These are phyloP conservation scores for Protophormia terraenovae DNA, from an alignment of 2,888 invertebrate species.

Conservation along the genomic window DNA sequence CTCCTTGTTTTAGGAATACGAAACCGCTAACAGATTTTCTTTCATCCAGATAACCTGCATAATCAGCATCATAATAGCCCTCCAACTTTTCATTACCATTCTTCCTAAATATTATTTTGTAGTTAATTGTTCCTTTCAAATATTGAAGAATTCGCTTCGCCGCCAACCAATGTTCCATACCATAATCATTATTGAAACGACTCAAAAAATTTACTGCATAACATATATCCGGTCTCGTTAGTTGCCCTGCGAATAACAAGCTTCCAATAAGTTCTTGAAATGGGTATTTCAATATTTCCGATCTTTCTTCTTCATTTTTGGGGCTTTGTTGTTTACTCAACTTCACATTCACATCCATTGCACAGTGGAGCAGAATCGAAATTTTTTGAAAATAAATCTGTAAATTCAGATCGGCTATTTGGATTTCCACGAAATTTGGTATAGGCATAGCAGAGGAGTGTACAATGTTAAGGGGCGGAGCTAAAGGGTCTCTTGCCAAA, in stretches of 20 bases:
- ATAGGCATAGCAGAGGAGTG: no score
- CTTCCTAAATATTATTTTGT: not conserved
- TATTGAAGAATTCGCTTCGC: not conserved
- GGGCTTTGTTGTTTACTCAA: conserved; percentile 24
- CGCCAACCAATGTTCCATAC: conserved; percentile 14
- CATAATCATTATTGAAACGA: not conserved
- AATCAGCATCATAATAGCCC: conserved; percentile 16
- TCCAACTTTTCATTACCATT: conserved; percentile 81
- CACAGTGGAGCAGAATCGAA: no score
- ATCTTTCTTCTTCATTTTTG: not conserved
- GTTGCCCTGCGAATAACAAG: conserved; percentile 3
- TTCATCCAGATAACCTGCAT: conserved; percentile 45
- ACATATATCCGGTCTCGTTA: conserved; percentile 30
- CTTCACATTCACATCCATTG: conserved; percentile 55
- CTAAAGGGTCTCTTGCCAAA: not conserved
- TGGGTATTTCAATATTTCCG: conserved; percentile 21
- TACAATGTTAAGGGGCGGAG: no score
- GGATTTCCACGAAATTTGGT: no score
- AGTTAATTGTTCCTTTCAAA: conserved; percentile 15
- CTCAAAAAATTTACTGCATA: conserved; percentile 17
- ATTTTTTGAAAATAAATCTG: no score
- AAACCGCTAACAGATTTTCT: conserved; percentile 16
- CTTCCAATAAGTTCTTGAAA: conserved; percentile 31
- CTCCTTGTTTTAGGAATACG: conserved; percentile 4
- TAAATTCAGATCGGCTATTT: no score